Percentiles rank a stretch among this genome's conserved stretches.
phyloP scores from a whole-genome alignment of 2,797 vertebrate genomes.

The Sarcophilus harrisii region DNA sequence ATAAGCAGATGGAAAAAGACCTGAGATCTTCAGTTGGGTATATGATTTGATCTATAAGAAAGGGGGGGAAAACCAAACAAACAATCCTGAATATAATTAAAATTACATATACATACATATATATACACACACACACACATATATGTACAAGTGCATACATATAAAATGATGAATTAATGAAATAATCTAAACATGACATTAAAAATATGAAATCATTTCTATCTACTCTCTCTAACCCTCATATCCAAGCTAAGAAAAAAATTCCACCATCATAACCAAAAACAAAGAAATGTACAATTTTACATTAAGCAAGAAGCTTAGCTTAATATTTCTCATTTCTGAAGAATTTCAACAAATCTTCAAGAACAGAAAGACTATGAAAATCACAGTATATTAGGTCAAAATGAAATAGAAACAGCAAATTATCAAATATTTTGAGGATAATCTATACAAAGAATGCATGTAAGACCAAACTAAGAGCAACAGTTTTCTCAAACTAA shows the following conservation, averaged over 20 bases:
- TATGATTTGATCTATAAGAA: conserved; percentile 92
- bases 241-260: conserved; percentile 14
- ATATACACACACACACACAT: background rate
- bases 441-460: background rate
- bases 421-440: background rate
- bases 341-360: conserved; percentile 37
- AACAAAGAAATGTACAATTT: background rate
- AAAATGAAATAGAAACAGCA: background rate
- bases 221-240: background rate
- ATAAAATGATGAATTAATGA: conserved; percentile 11
- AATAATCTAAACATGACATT: conserved; percentile 42
- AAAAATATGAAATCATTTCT: conserved; percentile 34
- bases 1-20: conserved; percentile 95
- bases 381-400: background rate
- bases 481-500: conserved; percentile 29
- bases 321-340: conserved; percentile 31
- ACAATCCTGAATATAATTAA: background rate
- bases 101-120: background rate
- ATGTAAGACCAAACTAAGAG: background rate
- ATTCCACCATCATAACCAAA: background rate
- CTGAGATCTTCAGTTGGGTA: conserved; percentile 93
- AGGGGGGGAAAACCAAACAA: background rate
- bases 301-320: background rate
- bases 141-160: background rate
- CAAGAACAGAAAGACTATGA: conserved; percentile 24